Conservation (phyloP, 37 sponge, comb jelly and placozoan species). For the Beroe forskalii region DNA sequence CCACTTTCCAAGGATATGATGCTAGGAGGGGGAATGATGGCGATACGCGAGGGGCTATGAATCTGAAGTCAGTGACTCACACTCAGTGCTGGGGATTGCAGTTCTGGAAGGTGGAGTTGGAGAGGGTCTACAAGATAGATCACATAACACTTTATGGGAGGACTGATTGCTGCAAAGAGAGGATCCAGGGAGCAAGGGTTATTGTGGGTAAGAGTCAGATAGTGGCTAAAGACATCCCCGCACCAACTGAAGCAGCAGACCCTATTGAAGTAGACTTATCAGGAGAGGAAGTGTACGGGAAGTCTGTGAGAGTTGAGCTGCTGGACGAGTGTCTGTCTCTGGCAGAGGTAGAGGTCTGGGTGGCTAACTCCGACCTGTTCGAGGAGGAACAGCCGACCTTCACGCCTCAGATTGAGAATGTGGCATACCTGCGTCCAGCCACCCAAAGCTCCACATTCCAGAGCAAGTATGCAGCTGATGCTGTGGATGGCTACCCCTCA, state of each 20-base stretch:
- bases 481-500: neutral
- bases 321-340: slow-evolving; percentile 5
- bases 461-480: neutral
- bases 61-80: neutral
- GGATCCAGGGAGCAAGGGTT: slow-evolving; percentile 19
- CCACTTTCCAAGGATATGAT: neutral
- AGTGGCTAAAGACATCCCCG: neutral
- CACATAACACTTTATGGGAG: slow-evolving; percentile 24
- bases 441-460: neutral
- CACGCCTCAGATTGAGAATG: neutral
- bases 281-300: slow-evolving; percentile 25
- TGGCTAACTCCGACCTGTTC: neutral
- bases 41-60: neutral
- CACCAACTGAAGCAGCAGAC: slow-evolving; percentile 11
- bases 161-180: slow-evolving; percentile 14
- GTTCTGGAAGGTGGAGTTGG: slow-evolving; percentile 37
- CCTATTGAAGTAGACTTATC: slow-evolving; percentile 27
- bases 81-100: neutral
- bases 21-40: neutral
- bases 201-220: neutral
- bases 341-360: slow-evolving; percentile 41
- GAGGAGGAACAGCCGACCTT: slow-evolving; percentile 9
- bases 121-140: slow-evolving; percentile 44
- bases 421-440: neutral
- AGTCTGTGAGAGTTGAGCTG: neutral